Conservation (phyloP, 1,140 invertebrate genomes). For the Asbolus verrucosus region DNA sequence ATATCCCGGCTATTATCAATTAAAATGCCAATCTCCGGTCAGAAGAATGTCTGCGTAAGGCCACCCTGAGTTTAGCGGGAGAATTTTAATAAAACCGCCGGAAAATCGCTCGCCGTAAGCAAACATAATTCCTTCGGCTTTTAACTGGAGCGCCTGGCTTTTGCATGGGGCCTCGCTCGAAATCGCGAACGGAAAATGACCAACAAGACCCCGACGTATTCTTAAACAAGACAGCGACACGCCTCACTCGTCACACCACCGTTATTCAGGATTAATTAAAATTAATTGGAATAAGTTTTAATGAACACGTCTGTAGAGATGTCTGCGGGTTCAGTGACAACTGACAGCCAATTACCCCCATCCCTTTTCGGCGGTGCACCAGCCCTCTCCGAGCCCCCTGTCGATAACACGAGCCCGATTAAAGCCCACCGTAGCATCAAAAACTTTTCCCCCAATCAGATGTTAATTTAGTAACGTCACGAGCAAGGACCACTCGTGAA, state of each 20-base stretch:
- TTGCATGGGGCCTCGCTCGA: no score
- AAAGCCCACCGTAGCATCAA: constrained; percentile 48
- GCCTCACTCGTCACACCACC: no score
- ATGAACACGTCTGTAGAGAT: constrained; percentile 56
- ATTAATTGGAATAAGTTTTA: constrained; percentile 61
- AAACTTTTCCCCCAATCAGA: constrained; percentile 49
- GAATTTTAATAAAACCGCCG: constrained; percentile 40
- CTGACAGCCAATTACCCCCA: constrained; percentile 55
- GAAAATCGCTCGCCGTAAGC: constrained; percentile 31
- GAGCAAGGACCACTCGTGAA: constrained; percentile 1
- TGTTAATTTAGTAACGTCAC: constrained; percentile 53
- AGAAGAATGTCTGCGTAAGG: constrained; percentile 17
- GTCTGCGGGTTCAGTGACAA: constrained; percentile 50
- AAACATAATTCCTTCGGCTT: constrained; percentile 28
- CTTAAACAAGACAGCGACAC: no score
- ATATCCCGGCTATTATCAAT: constrained; percentile 48
- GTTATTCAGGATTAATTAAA: constrained; percentile 55
- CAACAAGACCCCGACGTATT: no score
- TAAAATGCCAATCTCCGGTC: constrained; percentile 48
- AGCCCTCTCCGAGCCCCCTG: constrained; percentile 41
- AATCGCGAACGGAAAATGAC: no score
- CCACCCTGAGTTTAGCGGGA: background rate
- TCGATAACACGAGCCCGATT: constrained; percentile 53
- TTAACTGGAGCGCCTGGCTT: no score
- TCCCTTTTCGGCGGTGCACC: constrained; percentile 32